phyloP scores from a whole-genome alignment of 1,140 invertebrate genomes.

The Steinernema khuongi region DNA sequence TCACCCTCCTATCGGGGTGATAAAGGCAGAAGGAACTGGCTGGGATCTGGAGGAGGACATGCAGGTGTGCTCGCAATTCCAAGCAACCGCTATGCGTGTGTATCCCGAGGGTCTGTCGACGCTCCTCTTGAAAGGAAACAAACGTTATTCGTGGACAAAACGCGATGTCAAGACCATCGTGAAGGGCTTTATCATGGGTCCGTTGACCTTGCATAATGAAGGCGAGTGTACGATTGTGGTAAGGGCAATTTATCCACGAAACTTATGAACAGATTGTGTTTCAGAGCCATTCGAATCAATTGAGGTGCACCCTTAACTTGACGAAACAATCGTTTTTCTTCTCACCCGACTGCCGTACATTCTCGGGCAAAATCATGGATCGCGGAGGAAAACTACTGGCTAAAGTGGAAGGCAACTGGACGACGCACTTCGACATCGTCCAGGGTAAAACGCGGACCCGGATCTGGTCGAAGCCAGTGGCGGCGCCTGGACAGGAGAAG shows the following conservation, averaged over 20 bases:
- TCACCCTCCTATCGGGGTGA: neutral
- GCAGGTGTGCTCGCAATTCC: neutral
- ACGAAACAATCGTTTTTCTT: neutral
- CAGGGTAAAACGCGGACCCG: neutral
- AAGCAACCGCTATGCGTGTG: neutral
- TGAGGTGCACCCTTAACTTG: neutral
- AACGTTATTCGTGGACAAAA: neutral
- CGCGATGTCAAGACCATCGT: neutral
- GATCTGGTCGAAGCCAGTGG: neutral
- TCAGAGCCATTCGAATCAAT: neutral
- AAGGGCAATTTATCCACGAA: neutral
- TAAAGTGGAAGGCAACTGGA: neutral
- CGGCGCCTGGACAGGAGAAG: slow-evolving; percentile 67
- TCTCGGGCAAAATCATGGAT: slow-evolving; percentile 3
- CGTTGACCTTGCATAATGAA: neutral
- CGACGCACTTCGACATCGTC: neutral
- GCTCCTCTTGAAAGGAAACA: neutral
- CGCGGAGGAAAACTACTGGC: slow-evolving; percentile 28
- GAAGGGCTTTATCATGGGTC: neutral
- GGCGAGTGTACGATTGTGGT: neutral
- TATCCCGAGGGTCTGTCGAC: neutral
- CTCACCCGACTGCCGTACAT: neutral
- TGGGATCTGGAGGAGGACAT: neutral
- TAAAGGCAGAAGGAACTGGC: neutral
- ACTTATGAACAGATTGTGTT: neutral